Evolutionary conservation across 2,797 vertebrate genomes (phyloP).

Genomic region (Lindbergichthys nudifrons): DNA sequence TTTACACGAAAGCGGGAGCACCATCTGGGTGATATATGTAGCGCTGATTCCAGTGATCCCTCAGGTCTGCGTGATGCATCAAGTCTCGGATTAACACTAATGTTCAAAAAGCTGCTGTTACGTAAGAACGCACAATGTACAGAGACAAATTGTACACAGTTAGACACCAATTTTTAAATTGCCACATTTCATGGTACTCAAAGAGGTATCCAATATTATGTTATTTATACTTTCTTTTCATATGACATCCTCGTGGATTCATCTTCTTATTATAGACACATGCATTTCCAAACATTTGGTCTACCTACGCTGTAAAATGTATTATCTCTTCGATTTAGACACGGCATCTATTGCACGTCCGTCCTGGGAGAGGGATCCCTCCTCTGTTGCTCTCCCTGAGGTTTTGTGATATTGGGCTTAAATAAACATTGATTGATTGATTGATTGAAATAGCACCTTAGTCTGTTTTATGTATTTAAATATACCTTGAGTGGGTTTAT

Average conservation of each 20-base stretch:
- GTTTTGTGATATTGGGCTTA: no score
- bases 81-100: constrained; percentile 50
- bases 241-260: no score
- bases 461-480: background rate
- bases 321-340: no score
- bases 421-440: no score
- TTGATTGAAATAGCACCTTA: no score
- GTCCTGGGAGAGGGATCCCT: no score
- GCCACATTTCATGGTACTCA: constrained; percentile 2
- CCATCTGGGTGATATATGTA: constrained; percentile 55
- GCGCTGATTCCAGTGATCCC: constrained; percentile 53
- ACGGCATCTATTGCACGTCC: no score
- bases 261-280: no score
- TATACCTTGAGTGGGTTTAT: background rate
- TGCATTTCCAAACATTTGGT: no score
- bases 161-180: constrained; percentile 23
- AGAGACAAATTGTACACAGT: constrained; percentile 17
- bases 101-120: constrained; percentile 62
- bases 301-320: no score
- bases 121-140: constrained; percentile 56
- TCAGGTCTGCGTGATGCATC: constrained; percentile 46
- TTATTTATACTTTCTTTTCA: background rate
- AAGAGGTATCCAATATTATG: background rate
- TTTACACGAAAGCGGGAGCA: constrained; percentile 18
- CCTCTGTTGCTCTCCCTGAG: no score